Percentiles rank a stretch among this genome's conserved stretches.
Evolutionary conservation across 1,140 invertebrate species (phyloP).

Genomic region (Listronotus bonariensis): DNA sequence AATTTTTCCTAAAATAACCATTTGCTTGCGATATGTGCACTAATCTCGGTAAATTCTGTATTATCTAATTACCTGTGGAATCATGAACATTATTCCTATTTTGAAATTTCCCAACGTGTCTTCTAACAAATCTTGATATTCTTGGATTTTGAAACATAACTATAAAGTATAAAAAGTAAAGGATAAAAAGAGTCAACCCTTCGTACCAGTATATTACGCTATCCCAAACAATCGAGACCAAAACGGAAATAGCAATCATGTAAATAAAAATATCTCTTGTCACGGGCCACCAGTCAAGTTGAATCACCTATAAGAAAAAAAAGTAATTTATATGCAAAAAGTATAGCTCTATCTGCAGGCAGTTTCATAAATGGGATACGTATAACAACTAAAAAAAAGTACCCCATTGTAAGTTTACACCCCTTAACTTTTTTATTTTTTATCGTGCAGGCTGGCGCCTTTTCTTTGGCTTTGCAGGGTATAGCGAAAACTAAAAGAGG

Average conservation of each 20-base stretch:
- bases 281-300: slow-evolving; percentile 82
- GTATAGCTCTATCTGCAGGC: not conserved
- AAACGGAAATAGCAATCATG: slow-evolving; percentile 71
- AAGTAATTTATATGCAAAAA: not conserved
- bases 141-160: slow-evolving; percentile 64
- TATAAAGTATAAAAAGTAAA: slow-evolving; percentile 71
- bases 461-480: no score
- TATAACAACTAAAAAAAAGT: no score
- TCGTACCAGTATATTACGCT: slow-evolving; percentile 80
- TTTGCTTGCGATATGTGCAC: no score
- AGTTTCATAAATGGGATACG: no score
- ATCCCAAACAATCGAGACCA: slow-evolving; percentile 82
- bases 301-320: slow-evolving; percentile 68
- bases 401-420: no score
- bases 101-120: slow-evolving; percentile 15
- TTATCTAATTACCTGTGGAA: slow-evolving; percentile 1
- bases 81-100: slow-evolving; percentile 19
- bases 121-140: slow-evolving; percentile 50
- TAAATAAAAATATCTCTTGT: slow-evolving; percentile 85
- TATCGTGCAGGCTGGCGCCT: no score
- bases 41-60: no score
- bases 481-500: no score
- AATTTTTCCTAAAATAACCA: no score
- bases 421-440: no score
- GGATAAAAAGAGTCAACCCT: slow-evolving; percentile 67